Conservation (phyloP, 1,140 invertebrate genomes). For the Diploscapter pachys region DNA sequence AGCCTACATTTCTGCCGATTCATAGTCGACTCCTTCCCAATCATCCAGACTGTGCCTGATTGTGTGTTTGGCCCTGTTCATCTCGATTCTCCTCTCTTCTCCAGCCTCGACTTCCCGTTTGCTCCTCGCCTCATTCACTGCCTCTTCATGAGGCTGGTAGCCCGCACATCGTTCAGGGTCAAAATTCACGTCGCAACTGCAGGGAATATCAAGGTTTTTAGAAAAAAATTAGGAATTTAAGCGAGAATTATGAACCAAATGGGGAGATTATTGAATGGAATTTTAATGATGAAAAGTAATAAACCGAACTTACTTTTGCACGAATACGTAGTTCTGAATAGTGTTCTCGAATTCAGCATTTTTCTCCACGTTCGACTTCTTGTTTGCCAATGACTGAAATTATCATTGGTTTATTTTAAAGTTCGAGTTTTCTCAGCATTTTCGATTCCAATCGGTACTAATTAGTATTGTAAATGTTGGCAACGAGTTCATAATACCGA, state of each 20-base stretch:
- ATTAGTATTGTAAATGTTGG: no score
- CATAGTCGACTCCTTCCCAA: conserved; percentile 22
- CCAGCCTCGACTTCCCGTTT: not conserved
- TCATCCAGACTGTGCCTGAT: conserved; percentile 2
- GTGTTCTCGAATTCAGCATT: conserved; percentile 61
- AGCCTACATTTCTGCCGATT: not conserved
- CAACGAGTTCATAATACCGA: no score
- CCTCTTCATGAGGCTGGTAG: not conserved
- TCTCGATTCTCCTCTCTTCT: not conserved
- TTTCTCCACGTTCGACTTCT: conserved; percentile 23
- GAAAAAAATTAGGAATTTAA: conserved; percentile 13
- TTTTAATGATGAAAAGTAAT: not conserved
- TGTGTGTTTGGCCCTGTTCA: conserved; percentile 1
- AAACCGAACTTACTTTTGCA: conserved; percentile 48
- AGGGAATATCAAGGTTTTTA: no score
- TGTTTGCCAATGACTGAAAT: no score
- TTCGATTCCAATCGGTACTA: no score
- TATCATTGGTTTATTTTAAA: no score
- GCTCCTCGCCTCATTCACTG: not conserved
- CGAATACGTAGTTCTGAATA: conserved; percentile 54
- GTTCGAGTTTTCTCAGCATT: no score
- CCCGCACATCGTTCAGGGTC: conserved; percentile 21
- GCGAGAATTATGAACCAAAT: not conserved
- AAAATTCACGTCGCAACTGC: conserved; percentile 26
- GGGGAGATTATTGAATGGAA: not conserved